A percentile compares a stretch with the other conserved stretches of the same genome.
Evolutionary conservation across 2,113 vertebrate species (phyloP).

Genomic region (Taurulus bubalis): DNA sequence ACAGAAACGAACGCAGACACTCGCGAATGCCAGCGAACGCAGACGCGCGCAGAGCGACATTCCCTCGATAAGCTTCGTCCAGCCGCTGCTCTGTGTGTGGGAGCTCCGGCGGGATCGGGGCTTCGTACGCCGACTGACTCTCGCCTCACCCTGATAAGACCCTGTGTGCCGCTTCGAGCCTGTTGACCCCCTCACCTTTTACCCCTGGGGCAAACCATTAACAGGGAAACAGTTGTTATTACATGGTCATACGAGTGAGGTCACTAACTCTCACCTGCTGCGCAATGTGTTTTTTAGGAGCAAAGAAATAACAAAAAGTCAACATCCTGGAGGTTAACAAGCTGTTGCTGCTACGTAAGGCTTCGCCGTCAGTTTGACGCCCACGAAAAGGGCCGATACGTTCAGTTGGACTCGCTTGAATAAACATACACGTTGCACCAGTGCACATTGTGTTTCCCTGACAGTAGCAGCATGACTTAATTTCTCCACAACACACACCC

Average conservation of each 20-base stretch:
- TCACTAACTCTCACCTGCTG: conserved; percentile 54
- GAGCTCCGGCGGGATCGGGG: conserved; percentile 31
- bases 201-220: conserved; percentile 55
- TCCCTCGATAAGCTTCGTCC: conserved; percentile 80
- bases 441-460: conserved; percentile 39
- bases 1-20: conserved; percentile 16
- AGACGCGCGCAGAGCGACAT: conserved; percentile 40
- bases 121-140: conserved; percentile 26
- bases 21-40: conserved; percentile 13
- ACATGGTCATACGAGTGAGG: conserved; percentile 27
- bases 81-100: conserved; percentile 41
- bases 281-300: conserved; percentile 18
- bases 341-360: conserved; percentile 11
- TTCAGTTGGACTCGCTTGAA: background rate
- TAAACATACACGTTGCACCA: background rate
- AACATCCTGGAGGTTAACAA: conserved; percentile 40
- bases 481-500: conserved; percentile 24
- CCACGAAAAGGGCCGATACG: background rate
- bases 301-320: conserved; percentile 16
- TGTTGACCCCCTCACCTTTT: conserved; percentile 57
- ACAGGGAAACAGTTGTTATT: conserved; percentile 66
- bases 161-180: conserved; percentile 35
- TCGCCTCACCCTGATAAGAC: conserved; percentile 56
- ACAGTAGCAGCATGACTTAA: conserved; percentile 52
- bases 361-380: conserved; percentile 5